Percentiles rank a stretch among this genome's conserved stretches.
phyloP scores from a whole-genome alignment of 2,888 invertebrate genomes.

The Cyrtodaria siliqua region DNA sequence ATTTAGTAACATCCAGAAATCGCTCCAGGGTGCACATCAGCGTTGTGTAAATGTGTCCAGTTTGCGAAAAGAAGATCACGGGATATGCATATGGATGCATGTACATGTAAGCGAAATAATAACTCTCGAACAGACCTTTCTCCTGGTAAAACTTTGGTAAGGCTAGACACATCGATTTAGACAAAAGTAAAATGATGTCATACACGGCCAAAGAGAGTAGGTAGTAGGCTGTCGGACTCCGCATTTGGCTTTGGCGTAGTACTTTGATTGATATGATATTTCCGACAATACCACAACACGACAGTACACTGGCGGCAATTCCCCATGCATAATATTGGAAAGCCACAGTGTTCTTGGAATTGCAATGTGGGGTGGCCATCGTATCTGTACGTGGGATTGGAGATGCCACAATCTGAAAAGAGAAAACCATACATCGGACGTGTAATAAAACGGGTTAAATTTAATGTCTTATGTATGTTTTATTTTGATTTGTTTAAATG shows the following conservation, averaged over 20 bases:
- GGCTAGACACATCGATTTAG: slow-evolving; percentile 82
- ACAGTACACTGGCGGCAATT: slow-evolving; percentile 95
- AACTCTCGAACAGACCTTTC: slow-evolving; percentile 92
- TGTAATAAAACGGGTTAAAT: no score
- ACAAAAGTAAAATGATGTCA: slow-evolving; percentile 95
- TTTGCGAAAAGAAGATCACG: slow-evolving; percentile 95
- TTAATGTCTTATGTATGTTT: no score
- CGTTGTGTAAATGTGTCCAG: slow-evolving; percentile 96
- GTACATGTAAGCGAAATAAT: slow-evolving; percentile 91
- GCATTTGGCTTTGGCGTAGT: slow-evolving; percentile 92
- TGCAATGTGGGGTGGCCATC: slow-evolving; percentile 37
- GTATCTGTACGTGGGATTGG: background rate
- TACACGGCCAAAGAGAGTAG: slow-evolving; percentile 97
- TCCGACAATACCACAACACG: no score
- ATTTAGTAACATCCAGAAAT: slow-evolving; percentile 93
- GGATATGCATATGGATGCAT: slow-evolving; percentile 92
- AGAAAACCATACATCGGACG: no score
- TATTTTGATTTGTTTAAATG: no score
- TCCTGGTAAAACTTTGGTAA: slow-evolving; percentile 77
- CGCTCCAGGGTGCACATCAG: slow-evolving; percentile 91
- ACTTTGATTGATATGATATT: no score
- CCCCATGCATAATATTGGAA: slow-evolving; percentile 91
- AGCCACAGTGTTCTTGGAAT: slow-evolving; percentile 42
- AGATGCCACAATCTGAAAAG: no score
- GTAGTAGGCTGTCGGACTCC: slow-evolving; percentile 97